Evolutionary conservation across 2,113 vertebrate genomes (phyloP).

Genomic region (Colius striatus): DNA sequence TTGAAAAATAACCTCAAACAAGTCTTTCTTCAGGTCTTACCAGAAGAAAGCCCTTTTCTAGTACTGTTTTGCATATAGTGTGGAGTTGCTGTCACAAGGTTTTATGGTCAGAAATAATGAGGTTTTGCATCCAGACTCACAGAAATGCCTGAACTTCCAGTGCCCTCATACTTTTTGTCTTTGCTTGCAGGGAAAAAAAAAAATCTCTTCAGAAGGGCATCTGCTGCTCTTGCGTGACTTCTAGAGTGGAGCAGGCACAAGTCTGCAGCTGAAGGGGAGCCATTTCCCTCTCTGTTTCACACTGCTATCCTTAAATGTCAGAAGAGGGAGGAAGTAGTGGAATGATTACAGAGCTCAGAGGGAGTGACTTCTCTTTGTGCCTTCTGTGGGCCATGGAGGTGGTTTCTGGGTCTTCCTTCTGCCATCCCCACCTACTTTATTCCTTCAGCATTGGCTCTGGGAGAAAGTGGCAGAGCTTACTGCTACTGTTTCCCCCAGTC

Average conservation of each 20-base stretch:
- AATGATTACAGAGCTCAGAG: not conserved
- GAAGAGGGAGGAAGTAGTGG: not conserved
- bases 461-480: not conserved
- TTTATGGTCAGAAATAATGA: not conserved
- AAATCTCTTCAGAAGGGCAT: not conserved
- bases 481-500: not conserved
- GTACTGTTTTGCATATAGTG: not conserved
- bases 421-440: not conserved
- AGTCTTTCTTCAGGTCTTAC: not conserved
- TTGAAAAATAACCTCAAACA: not conserved
- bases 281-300: not conserved
- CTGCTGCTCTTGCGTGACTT: not conserved
- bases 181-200: not conserved
- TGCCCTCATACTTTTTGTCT: not conserved
- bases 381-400: not conserved
- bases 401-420: not conserved
- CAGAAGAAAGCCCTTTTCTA: not conserved
- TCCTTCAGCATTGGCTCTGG: not conserved
- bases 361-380: not conserved
- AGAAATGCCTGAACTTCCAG: not conserved
- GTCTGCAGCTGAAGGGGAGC: not conserved
- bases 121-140: not conserved
- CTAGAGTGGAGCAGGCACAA: not conserved
- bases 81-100: not conserved
- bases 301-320: not conserved